phyloP scores from a whole-genome alignment of 2,888 invertebrate genomes.

The Hypercompe scribonia region DNA sequence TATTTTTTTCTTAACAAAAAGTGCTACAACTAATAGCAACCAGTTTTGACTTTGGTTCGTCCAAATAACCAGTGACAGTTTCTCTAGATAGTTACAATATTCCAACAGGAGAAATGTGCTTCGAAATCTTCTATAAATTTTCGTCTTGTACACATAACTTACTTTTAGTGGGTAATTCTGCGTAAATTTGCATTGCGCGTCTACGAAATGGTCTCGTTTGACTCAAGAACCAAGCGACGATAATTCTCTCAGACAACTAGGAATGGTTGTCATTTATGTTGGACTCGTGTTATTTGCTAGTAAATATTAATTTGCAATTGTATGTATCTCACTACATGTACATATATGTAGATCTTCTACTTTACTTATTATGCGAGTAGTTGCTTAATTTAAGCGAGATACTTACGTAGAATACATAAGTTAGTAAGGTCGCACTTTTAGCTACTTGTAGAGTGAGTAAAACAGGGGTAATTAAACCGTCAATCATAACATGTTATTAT shows the following conservation, averaged over 20 bases:
- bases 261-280: not conserved
- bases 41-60: not conserved
- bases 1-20: not conserved
- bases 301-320: not conserved
- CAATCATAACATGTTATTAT: not conserved
- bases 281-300: not conserved
- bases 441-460: not conserved
- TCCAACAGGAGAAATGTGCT: constrained; percentile 1
- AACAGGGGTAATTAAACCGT: not conserved
- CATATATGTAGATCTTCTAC: too few relatives aligned
- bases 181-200: constrained; percentile 4
- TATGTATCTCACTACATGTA: not conserved
- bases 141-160: constrained; percentile 5
- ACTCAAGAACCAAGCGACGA: constrained; percentile 1
- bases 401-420: too few relatives aligned
- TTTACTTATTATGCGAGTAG: too few relatives aligned
- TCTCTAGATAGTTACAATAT: not conserved
- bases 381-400: too few relatives aligned
- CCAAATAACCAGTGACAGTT: not conserved
- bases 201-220: not conserved
- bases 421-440: not conserved
- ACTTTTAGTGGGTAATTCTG: constrained; percentile 10
- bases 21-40: too few relatives aligned
- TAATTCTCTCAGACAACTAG: constrained; percentile 6
- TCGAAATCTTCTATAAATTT: constrained; percentile 5